Base-by-base conservation (phyloP, 2,888 invertebrate species). In the Helobdella robusta region DNA sequence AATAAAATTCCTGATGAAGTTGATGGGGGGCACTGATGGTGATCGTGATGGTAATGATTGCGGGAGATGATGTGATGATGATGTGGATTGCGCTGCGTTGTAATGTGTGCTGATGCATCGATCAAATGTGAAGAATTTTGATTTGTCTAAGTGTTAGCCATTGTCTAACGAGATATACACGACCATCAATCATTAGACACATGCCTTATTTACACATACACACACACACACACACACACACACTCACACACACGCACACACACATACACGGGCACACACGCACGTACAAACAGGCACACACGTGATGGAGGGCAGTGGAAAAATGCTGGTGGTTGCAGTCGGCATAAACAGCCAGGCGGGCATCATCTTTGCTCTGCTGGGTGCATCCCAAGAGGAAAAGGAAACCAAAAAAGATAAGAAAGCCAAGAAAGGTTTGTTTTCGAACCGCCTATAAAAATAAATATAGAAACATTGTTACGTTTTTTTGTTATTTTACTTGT, bases 251-350 rank as follows among this genome's bases (percentile, higher is more conserved):
- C 44, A 46, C 59, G 18, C 59, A 59, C 32, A 59, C 50, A 59
- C 59, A 59, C 50, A 46, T 20, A 59, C 63, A 61, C 30, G 59
- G 28, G 59, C 50, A 63, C 50, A 18, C 59, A 63, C 59, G 40
- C 59, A 25, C 20, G 48, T 6, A 25, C 20, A 8, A 25, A 48
- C 65, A 85, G 87, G 87, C 72, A 98, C 98, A 68, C 97, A 98
- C 82, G 93, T 97, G 70, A 98, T 98, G 98, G 98, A 98, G 83
- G 98, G 98, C 70, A 95, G 94, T 72, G 98, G 97, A 68, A 95
- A 95, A 84, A 95, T 97, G 91, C 80, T 98, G 76, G 94, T 98
- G 66, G 87, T 94, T 60, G 98, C 97, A 35, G 98, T 98, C 46
- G 98, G 94, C 67, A 87, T 92, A 68, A 95, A 97, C 83, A 97